Evolutionary conservation across 37 sponge, comb jelly and placozoan species (phyloP).

Genomic region (Axinella damicornis): DNA sequence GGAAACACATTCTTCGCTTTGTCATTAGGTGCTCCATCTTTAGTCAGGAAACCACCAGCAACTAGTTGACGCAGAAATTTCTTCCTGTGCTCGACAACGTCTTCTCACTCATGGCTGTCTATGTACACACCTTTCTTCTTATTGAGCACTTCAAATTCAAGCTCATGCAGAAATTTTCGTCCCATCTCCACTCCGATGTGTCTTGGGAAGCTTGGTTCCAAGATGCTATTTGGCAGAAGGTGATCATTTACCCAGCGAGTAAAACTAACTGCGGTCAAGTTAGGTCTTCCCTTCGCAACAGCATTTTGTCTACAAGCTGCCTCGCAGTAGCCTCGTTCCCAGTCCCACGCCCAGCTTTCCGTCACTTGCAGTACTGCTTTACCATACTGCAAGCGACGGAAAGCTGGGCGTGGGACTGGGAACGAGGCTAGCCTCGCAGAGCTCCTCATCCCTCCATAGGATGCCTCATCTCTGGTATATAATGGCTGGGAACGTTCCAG

Average conservation of each 20-base stretch:
- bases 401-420: too few relatives aligned
- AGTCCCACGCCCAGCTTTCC: too few relatives aligned
- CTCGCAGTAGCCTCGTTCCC: too few relatives aligned
- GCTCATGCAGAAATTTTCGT: constrained; percentile 4
- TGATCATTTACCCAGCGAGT: not conserved
- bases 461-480: too few relatives aligned
- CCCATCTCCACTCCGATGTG: not conserved
- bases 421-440: too few relatives aligned
- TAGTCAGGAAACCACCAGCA: constrained; percentile 2
- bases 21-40: not conserved
- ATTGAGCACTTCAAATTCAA: not conserved
- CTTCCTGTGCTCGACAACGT: constrained; percentile 10
- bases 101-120: constrained; percentile 12
- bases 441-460: not conserved
- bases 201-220: too few relatives aligned
- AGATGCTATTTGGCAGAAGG: not conserved
- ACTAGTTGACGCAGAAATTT: constrained; percentile 6
- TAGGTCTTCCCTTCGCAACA: not conserved
- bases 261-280: not conserved
- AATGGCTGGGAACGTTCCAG: not conserved
- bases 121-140: not conserved
- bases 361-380: too few relatives aligned
- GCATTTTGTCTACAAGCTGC: not conserved
- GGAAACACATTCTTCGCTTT: constrained; percentile 1
- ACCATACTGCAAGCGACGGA: too few relatives aligned